Evolutionary conservation across 53 echinoderm and acorn worm genomes (phyloP), one percentile per base, ranked within the genome.

Genomic region (Luidia sarsii): DNA sequence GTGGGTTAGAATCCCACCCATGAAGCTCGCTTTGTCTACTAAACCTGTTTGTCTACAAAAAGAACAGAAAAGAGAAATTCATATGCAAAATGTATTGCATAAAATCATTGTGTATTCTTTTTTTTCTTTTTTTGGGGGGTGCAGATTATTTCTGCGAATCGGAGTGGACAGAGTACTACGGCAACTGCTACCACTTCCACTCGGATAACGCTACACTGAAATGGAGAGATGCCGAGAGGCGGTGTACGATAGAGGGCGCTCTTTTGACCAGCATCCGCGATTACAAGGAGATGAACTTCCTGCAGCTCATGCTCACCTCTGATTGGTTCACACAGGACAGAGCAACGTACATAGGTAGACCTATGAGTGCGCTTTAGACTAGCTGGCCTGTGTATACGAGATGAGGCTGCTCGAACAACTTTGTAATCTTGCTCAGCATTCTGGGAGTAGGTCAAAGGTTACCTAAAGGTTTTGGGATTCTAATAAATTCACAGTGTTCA

Each of bases 291-390:
- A 97, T 93, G 93, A 60, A 71, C 13, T 97, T 91, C 66, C 55
- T 97, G 21, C 97, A 97, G 15, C 83, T 72, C 52, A 93, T 86
- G 93, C 67, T 97, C 66, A 88, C 97, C 7, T 83, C 90, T 32
- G 63, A 61, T 14, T 97, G 93, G 93, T 90, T 86, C 13, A 91
- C 93, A 0, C 62, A 90, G 16, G 68, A 94, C 8, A 62, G 27
- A 1, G 62, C 80, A 6, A 89, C 89, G 1, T 97, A 93, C 56
- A 97, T 97, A 33, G 97, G 97, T 93, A 82, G 67, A 45, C 0
- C 10, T 15, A 10, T 37, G 34, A n/a, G n/a, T n/a, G n/a, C n/a
- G n/a, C n/a, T 27, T 15, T 13, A 20, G 33, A 3, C 15, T 14
- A 14, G 21, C 18, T 6, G 18, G 22, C 21, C 36, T 23, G 56